Evolutionary conservation across 2,113 vertebrate genomes (phyloP).

Genomic region (Todiramphus saurophagus): DNA sequence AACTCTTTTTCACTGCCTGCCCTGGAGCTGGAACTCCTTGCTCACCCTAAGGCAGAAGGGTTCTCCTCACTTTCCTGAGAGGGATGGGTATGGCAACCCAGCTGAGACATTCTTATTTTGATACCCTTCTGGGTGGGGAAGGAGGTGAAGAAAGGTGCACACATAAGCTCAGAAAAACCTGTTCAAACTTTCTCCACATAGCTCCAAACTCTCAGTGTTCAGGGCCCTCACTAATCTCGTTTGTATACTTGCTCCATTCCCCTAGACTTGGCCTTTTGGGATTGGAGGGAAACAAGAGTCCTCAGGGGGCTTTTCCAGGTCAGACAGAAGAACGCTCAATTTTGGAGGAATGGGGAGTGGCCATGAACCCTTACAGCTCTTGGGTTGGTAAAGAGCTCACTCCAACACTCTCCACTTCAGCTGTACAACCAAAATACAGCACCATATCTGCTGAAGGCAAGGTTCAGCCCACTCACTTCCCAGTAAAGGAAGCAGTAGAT

Average conservation of each 20-base stretch:
- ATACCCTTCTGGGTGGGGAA: neutral
- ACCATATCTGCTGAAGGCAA: neutral
- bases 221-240: neutral
- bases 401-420: neutral
- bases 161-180: neutral
- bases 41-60: neutral
- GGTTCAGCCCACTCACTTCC: conserved; percentile 18
- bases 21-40: neutral
- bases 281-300: neutral
- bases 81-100: neutral
- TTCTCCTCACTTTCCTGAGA: neutral
- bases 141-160: neutral
- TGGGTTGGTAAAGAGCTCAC: neutral
- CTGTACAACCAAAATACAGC: neutral
- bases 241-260: neutral
- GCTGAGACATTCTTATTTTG: neutral
- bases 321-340: neutral
- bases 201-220: neutral
- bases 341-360: neutral
- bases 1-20: neutral
- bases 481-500: neutral
- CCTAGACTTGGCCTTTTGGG: neutral
- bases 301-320: neutral
- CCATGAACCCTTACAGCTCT: neutral
- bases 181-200: neutral